Conservation (phyloP, 2,113 vertebrate species). For the Paracanthobrama guichenoti region DNA sequence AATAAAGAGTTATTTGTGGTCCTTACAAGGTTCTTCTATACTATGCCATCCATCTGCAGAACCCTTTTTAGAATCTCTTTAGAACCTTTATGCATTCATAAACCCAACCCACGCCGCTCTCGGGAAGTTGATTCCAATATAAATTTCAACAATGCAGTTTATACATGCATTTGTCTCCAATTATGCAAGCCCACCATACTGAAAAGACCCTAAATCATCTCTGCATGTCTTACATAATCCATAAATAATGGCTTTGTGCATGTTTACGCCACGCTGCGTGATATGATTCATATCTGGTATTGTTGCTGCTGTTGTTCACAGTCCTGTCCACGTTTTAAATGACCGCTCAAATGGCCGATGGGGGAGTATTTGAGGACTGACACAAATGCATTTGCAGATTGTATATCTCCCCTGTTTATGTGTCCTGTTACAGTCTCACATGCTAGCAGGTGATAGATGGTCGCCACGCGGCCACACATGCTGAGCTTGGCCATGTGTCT, state of each 20-base stretch:
- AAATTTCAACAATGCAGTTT: conserved; percentile 25
- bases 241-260: conserved; percentile 48
- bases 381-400: conserved; percentile 59
- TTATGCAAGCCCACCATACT: conserved; percentile 38
- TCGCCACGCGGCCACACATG: conserved; percentile 47
- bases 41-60: not conserved
- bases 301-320: conserved; percentile 52
- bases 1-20: not conserved
- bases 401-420: conserved; percentile 57
- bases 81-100: not conserved
- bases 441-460: conserved; percentile 56
- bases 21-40: not conserved
- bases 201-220: conserved; percentile 48
- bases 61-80: not conserved
- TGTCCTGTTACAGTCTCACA: conserved; percentile 49
- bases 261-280: conserved; percentile 45
- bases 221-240: conserved; percentile 51
- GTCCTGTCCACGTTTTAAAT: conserved; percentile 57
- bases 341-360: conserved; percentile 53
- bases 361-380: conserved; percentile 57
- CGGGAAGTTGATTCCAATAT: conserved; percentile 20
- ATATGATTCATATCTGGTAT: conserved; percentile 56
- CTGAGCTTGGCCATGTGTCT: conserved; percentile 52
- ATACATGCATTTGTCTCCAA: conserved; percentile 51
- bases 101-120: not conserved